phyloP scores from a whole-genome alignment of 2,797 vertebrate species.

The Cirrhinus mrigala region DNA sequence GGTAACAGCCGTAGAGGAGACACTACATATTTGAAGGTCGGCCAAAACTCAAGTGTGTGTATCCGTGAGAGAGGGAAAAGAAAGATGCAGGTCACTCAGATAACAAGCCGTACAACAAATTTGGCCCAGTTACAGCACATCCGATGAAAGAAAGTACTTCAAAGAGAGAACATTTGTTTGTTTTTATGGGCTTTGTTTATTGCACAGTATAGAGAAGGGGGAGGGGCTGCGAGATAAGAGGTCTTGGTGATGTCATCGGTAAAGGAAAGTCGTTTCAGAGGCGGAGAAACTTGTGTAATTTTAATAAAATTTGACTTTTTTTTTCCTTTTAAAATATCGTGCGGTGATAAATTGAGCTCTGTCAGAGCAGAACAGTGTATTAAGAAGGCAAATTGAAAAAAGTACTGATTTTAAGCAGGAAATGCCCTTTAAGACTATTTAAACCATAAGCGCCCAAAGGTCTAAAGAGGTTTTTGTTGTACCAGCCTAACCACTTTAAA shows the following conservation, averaged over 20 bases:
- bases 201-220: not conserved
- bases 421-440: slow-evolving; percentile 62
- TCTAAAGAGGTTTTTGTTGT: slow-evolving; percentile 58
- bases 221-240: not conserved
- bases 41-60: slow-evolving; percentile 35
- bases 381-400: not conserved
- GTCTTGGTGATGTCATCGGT: slow-evolving; percentile 1
- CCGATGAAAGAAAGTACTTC: not conserved
- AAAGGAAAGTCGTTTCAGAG: not conserved
- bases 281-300: not conserved
- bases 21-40: slow-evolving; percentile 34
- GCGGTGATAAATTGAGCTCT: not conserved
- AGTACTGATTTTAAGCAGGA: slow-evolving; percentile 46
- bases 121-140: slow-evolving; percentile 7
- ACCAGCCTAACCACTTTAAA: slow-evolving; percentile 75
- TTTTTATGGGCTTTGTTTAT: not conserved
- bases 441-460: slow-evolving; percentile 58
- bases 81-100: slow-evolving; percentile 16
- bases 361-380: not conserved
- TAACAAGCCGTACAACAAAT: not conserved
- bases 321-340: not conserved
- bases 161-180: slow-evolving; percentile 9
- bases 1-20: slow-evolving; percentile 29
- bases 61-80: slow-evolving; percentile 12
- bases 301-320: not conserved